Base-by-base conservation (phyloP, 2,797 vertebrate species). In the Staurois parvus region DNA sequence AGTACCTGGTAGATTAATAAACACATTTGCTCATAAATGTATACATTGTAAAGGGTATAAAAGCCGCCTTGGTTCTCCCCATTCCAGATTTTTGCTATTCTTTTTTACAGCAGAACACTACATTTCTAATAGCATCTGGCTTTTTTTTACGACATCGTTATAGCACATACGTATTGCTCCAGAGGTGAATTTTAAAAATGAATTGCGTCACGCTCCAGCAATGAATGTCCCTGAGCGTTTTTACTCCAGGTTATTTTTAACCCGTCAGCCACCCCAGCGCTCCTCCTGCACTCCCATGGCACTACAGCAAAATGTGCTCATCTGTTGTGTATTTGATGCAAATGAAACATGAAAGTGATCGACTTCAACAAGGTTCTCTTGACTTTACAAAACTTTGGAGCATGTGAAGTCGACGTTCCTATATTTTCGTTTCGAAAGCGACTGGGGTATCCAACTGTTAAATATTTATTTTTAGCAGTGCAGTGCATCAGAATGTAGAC, bases 391-490 rank as follows among this genome's bases (percentile, higher is more conserved):
- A 72, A 81, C 32, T 19, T 32, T 37, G 40, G 72, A 28, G 40
- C 40, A 48, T 42, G 34, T 42, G 9, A 4, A 42, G 70, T n/a
- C n/a, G 11, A 72, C 21, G 29, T 48, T 13, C 12, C 26, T 81
- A 77, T 37, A 42, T 32, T 66, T 62, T 64, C 45, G 67, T 30
- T 30, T 13, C 66, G 62, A 79, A 73, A 74, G 24, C 19, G 28
- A 79, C n/a, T 13, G 28, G 28, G 52, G 56, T 56, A 73, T 48
- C 40, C 83, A 73, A 79, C 68, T 73, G 48, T 78, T 81, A 81
- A 81, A 72, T 81, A 81, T 81, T 81, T 81, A 81, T 81, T 72
- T 81, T 30, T 21, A 72, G 68, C 45, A 69, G 62, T 59, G 26
- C 29, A 34, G 68, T 81, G 79, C 67, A 56, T 9, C 45, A 56